Evolutionary conservation across 2,797 vertebrate genomes (phyloP).

Genomic region (Pangasius mekongensis): DNA sequence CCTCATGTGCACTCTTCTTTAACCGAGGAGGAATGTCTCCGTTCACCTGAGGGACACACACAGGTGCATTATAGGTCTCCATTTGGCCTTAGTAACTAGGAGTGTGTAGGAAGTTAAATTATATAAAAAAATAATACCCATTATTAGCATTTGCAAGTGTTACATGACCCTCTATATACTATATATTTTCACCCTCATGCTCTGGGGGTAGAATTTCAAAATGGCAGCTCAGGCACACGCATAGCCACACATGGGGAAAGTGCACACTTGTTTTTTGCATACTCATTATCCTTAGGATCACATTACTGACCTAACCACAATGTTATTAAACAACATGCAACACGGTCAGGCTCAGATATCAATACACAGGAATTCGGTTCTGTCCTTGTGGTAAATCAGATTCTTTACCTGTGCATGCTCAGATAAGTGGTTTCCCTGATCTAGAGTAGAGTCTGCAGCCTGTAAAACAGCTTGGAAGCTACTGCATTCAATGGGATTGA

Average conservation of each 20-base stretch:
- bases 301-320: not conserved
- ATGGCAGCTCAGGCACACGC: not conserved
- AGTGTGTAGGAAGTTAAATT: not conserved
- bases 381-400: not conserved
- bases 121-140: not conserved
- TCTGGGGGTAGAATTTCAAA: not conserved
- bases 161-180: not conserved
- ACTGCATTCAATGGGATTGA: not conserved
- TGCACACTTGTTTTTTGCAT: not conserved
- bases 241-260: not conserved
- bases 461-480: not conserved
- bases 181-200: not conserved
- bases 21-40: conserved; percentile 93
- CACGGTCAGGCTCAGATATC: not conserved
- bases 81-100: not conserved
- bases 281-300: not conserved
- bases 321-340: not conserved
- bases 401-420: not conserved
- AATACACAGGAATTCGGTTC: not conserved
- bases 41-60: conserved; percentile 79
- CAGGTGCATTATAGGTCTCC: not conserved
- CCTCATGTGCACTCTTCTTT: conserved; percentile 97
- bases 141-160: not conserved
- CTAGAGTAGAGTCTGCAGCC: not conserved
- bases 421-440: not conserved